These are phyloP conservation scores for Neuroterus valhalla DNA, from an alignment of 1,140 invertebrate species.

Conservation along the genomic window DNA sequence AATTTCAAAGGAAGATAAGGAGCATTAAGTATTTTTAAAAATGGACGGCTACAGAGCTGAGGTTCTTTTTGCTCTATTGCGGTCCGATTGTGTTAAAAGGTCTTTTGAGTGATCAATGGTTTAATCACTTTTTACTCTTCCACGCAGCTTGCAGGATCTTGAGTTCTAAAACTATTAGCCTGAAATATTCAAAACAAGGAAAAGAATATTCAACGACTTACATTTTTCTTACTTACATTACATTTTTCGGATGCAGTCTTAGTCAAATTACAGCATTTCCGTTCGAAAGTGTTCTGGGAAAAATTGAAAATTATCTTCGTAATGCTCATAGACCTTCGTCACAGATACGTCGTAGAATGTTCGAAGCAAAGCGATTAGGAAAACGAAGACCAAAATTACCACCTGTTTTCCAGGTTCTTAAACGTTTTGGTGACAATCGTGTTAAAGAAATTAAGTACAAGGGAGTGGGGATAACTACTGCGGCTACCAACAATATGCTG, in stretches of 20 bases:
- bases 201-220: background rate
- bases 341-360: constrained; percentile 38
- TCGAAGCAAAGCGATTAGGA: constrained; percentile 24
- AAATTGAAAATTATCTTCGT: constrained; percentile 35
- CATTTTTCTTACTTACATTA: too few relatives aligned
- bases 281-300: constrained; percentile 43
- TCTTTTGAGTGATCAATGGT: constrained; percentile 32
- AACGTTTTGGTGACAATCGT: constrained; percentile 8
- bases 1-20: constrained; percentile 40
- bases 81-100: constrained; percentile 32
- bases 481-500: constrained; percentile 35
- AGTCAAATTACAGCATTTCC: constrained; percentile 42
- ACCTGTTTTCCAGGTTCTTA: constrained; percentile 26
- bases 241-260: constrained; percentile 35
- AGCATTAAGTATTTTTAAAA: background rate
- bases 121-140: constrained; percentile 44
- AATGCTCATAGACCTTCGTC: constrained; percentile 35
- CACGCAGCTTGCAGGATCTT: constrained; percentile 36
- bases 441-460: constrained; percentile 33
- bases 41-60: constrained; percentile 29
- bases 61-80: too few relatives aligned
- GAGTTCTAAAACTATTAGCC: background rate
- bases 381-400: constrained; percentile 33
- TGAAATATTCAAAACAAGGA: background rate
- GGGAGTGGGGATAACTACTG: constrained; percentile 19